Evolutionary conservation across 2,797 vertebrate species (phyloP).

Genomic region (Sebastes nivosus): DNA sequence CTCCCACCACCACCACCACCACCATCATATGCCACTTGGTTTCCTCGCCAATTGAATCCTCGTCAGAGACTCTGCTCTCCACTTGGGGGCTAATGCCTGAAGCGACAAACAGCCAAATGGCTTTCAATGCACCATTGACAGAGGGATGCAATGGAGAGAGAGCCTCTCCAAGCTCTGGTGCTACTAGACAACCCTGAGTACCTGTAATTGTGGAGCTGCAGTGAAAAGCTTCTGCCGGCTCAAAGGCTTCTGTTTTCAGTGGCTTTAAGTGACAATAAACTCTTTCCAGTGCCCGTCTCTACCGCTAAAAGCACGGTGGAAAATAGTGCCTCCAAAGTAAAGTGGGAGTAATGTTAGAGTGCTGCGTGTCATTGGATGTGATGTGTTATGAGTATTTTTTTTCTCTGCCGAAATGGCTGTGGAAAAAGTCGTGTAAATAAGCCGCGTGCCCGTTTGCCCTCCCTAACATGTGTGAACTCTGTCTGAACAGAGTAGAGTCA

Average conservation of each 20-base stretch:
- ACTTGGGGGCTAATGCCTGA: constrained; percentile 88
- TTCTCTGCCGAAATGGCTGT: constrained; percentile 19
- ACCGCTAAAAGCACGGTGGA: constrained; percentile 66
- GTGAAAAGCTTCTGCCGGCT: constrained; percentile 87
- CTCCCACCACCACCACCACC: neutral
- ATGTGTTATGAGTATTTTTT: constrained; percentile 48
- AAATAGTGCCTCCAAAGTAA: constrained; percentile 59
- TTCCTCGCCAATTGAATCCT: constrained; percentile 90
- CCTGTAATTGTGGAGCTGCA: constrained; percentile 91
- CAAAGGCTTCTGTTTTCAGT: constrained; percentile 91
- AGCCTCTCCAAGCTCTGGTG: constrained; percentile 75
- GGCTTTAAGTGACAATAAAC: constrained; percentile 89
- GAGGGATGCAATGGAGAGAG: constrained; percentile 67
- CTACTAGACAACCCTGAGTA: constrained; percentile 93
- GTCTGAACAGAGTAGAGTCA: constrained; percentile 10
- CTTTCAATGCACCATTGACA: constrained; percentile 92
- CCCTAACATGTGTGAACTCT: constrained; percentile 6
- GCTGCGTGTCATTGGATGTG: constrained; percentile 40
- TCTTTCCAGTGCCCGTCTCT: constrained; percentile 69
- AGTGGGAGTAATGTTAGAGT: constrained; percentile 49
- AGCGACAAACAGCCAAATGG: constrained; percentile 92
- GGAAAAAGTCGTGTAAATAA: constrained; percentile 33
- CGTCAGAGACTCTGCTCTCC: constrained; percentile 88
- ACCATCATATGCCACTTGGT: constrained; percentile 74
- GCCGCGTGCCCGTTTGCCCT: constrained; percentile 14